phyloP scores from a whole-genome alignment of 2,113 vertebrate genomes.

The Callipepla californica region DNA sequence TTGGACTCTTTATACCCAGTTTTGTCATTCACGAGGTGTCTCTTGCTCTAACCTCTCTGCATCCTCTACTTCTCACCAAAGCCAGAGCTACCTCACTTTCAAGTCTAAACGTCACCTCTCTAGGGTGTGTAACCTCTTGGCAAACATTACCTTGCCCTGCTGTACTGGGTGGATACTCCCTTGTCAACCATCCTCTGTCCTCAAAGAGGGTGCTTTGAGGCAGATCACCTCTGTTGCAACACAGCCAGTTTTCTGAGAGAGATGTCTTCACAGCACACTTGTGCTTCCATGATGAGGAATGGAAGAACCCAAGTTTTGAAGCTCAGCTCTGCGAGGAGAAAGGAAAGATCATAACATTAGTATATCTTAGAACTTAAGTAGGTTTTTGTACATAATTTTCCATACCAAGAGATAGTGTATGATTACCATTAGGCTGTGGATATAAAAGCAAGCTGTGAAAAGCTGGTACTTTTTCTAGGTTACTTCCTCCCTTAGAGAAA shows the following conservation, averaged over 20 bases:
- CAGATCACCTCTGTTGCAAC: neutral
- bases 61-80: neutral
- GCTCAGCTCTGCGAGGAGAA: neutral
- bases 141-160: neutral
- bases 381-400: neutral
- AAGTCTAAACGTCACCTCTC: neutral
- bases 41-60: neutral
- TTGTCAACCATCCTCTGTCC: neutral
- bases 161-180: neutral
- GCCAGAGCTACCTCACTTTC: neutral
- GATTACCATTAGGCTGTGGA: neutral
- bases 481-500: neutral
- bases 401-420: neutral
- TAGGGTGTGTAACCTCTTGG: neutral
- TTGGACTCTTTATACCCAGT: neutral
- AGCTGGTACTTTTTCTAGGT: neutral
- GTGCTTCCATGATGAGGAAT: neutral
- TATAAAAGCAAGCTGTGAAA: neutral
- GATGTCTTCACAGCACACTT: neutral
- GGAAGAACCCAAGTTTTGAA: neutral
- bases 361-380: neutral
- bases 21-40: neutral
- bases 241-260: neutral
- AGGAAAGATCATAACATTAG: neutral
- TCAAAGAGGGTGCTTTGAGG: neutral